Base-by-base conservation (phyloP, 2,888 invertebrate species). In the Sericinus montela region DNA sequence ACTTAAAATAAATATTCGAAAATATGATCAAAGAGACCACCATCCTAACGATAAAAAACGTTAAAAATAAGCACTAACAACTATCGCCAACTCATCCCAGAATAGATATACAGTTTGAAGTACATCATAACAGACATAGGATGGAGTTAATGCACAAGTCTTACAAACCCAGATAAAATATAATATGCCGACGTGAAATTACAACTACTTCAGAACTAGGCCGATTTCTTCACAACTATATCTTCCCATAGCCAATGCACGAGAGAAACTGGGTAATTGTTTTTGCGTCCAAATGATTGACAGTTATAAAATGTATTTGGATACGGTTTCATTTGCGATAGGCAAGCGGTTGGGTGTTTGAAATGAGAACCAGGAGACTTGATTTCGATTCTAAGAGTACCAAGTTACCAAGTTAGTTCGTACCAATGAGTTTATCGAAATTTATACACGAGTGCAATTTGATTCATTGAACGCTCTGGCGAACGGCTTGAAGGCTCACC, bases 201-300 rank as follows among this genome's bases (percentile, higher is more conserved):
- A 16, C 35, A 30, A 42, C 52, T 48, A 35, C 52, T 51, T 56
- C 45, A 45, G 54, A 57, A 57, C 54, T 54, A 45, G 62, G 66
- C 57, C 65, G 69, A 75, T 77, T 77, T 77, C 76, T 67, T 70
- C 60, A 69, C 58, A 57, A 23, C 48, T 34, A 52, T 46, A 53
- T 63, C 70, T 75, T 74, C 73, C 62, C 74, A 75, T 71, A 62
- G 54, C 72, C 62, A 72, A 75, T 71, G 62, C 53, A 55, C 55
- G 42, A 48, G 51, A 45, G 42, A 55, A 49, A 47, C 47, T 42
- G 40, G 42, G 43, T 48, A 47, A 63, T 66, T 63, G 63, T 60
- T 60, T 48, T 44, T 38, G 10, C 38, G 19, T 25, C 15, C 25
- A 13, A 23, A 14, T 11, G 11, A 42, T 38, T 43, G 19, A 5